A percentile compares a stretch with the other conserved stretches of the same genome.
Conservation (phyloP, 2,888 invertebrate genomes). For the Rhingia rostrata region DNA sequence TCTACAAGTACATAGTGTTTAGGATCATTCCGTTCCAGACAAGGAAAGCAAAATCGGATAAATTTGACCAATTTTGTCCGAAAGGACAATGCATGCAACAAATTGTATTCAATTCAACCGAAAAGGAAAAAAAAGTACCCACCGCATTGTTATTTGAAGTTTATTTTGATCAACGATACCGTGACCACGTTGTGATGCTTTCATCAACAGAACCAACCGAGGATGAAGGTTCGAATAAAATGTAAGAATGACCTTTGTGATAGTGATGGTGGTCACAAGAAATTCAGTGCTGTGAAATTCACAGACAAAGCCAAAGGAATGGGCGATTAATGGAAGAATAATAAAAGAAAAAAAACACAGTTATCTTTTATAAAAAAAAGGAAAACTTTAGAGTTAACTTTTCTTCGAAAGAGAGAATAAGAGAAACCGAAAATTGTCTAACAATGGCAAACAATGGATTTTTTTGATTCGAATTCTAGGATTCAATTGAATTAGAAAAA, state of each 20-base stretch:
- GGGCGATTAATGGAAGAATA: constrained; percentile 44
- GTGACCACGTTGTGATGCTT: constrained; percentile 6
- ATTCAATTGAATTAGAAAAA: constrained; percentile 57
- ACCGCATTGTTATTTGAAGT: constrained; percentile 30
- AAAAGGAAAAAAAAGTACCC: constrained; percentile 5
- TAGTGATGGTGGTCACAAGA: constrained; percentile 25
- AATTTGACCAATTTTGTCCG: constrained; percentile 57
- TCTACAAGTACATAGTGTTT: constrained; percentile 5
- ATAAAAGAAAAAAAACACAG: constrained; percentile 7
- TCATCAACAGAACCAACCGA: constrained; percentile 15
- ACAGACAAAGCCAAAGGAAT: constrained; percentile 15
- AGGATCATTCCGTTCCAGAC: constrained; percentile 12
- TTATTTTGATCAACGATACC: constrained; percentile 25
- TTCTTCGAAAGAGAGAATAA: constrained; percentile 14
- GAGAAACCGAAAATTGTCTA: constrained; percentile 52
- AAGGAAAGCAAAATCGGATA: constrained; percentile 30
- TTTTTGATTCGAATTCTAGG: constrained; percentile 46
- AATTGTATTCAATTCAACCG: constrained; percentile 37
- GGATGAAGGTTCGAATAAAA: constrained; percentile 15
- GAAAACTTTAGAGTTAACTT: constrained; percentile 45
- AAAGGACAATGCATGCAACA: constrained; percentile 35
- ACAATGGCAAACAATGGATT: constrained; percentile 57
- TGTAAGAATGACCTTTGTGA: constrained; percentile 24
- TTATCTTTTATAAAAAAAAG: background rate
- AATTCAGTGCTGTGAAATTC: background rate